Percentiles rank a stretch among this genome's conserved stretches.
Evolutionary conservation across 2,888 invertebrate species (phyloP).

Genomic region (Diaphora mendica): DNA sequence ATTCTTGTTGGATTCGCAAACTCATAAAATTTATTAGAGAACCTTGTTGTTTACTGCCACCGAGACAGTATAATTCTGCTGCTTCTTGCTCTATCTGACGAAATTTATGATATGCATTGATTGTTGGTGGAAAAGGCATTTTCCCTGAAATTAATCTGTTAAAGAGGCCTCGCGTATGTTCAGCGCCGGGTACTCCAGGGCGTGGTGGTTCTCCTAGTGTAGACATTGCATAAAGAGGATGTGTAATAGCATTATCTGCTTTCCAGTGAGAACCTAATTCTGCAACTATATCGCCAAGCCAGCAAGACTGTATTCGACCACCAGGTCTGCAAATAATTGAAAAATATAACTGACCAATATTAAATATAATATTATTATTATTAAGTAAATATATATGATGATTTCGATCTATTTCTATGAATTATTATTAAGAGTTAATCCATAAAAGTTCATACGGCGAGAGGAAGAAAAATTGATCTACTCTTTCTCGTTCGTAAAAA

Average conservation of each 20-base stretch:
- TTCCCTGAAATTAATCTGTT: slow-evolving; percentile 88
- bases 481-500: no score
- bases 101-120: slow-evolving; percentile 88
- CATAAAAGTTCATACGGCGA: neutral
- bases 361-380: neutral
- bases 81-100: slow-evolving; percentile 89
- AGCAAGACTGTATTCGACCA: slow-evolving; percentile 91
- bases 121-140: slow-evolving; percentile 86
- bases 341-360: neutral
- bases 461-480: no score
- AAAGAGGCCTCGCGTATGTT: slow-evolving; percentile 86
- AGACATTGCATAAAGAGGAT: slow-evolving; percentile 88
- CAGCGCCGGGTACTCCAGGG: slow-evolving; percentile 80
- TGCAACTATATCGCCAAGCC: slow-evolving; percentile 91
- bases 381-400: neutral
- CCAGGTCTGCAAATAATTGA: slow-evolving; percentile 87
- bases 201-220: slow-evolving; percentile 88
- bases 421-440: neutral
- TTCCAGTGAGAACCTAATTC: slow-evolving; percentile 91
- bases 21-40: slow-evolving; percentile 89
- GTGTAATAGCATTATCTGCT: slow-evolving; percentile 77
- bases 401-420: neutral
- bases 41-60: slow-evolving; percentile 87
- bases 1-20: slow-evolving; percentile 89
- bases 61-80: slow-evolving; percentile 86